Conservation (phyloP, 2,888 invertebrate genomes). For the Sipunculus nudus region DNA sequence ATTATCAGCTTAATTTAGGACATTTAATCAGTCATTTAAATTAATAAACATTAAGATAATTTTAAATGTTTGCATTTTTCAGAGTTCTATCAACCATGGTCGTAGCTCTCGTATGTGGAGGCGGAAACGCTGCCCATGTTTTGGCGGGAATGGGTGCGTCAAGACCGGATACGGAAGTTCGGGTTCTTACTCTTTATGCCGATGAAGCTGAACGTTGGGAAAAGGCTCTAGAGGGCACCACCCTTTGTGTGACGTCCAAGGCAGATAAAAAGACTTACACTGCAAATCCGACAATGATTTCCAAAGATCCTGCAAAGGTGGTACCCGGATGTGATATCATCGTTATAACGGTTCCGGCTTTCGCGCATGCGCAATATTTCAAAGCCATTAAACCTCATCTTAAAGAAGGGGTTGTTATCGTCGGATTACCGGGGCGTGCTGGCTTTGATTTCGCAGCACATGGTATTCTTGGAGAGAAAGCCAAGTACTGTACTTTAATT, state of each 20-base stretch:
- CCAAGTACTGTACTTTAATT: conserved; percentile 41
- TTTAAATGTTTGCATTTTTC: no score
- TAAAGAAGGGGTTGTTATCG: conserved; percentile 44
- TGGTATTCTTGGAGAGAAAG: conserved; percentile 36
- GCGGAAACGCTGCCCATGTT: conserved; percentile 56
- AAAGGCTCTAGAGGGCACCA: background rate
- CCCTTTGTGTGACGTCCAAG: background rate
- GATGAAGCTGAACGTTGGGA: conserved; percentile 49
- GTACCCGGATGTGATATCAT: conserved; percentile 46
- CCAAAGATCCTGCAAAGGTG: conserved; percentile 40
- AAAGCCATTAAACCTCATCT: conserved; percentile 43
- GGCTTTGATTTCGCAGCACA: conserved; percentile 54
- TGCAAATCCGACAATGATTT: conserved; percentile 39
- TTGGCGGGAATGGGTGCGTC: conserved; percentile 44
- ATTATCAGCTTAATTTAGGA: no score
- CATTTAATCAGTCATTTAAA: no score
- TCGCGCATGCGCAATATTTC: conserved; percentile 52
- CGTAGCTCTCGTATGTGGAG: conserved; percentile 44
- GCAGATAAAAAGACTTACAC: no score
- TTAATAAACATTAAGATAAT: no score
- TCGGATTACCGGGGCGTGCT: conserved; percentile 49
- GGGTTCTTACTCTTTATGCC: conserved; percentile 46
- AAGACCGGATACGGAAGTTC: conserved; percentile 40
- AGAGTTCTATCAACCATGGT: no score
- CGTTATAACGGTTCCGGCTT: conserved; percentile 52